phyloP scores from a whole-genome alignment of 2,113 vertebrate genomes.

The Pteropus alecto region DNA sequence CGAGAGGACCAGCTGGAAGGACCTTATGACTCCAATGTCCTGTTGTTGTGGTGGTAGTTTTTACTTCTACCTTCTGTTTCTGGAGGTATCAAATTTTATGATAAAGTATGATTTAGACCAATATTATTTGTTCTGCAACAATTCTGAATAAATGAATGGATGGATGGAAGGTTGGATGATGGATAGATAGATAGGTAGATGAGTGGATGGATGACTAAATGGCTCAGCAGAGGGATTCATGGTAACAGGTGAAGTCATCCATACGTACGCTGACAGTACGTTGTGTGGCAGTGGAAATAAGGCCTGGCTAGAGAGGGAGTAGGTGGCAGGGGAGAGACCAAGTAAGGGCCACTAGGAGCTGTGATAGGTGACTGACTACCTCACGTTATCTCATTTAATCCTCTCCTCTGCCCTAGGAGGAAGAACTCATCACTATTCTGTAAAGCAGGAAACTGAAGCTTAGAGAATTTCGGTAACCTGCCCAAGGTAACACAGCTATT shows the following conservation, averaged over 20 bases:
- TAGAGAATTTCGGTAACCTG: background rate
- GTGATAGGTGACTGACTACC: accelerated
- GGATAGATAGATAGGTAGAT: background rate
- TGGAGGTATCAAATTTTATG: background rate
- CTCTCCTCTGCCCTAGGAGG: background rate
- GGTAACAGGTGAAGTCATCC: background rate
- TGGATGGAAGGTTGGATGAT: too few species aligned
- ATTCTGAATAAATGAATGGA: background rate
- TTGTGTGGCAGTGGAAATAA: background rate
- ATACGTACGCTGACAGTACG: background rate
- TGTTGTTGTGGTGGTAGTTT: background rate
- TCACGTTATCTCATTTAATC: background rate
- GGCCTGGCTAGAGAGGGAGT: background rate
- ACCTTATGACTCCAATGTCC: background rate
- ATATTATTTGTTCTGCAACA: background rate
- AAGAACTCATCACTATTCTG: background rate
- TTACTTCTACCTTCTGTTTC: background rate
- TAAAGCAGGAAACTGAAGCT: background rate
- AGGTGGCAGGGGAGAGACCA: background rate
- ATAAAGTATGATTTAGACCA: background rate
- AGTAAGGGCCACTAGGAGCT: background rate
- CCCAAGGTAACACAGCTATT: background rate
- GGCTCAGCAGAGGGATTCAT: background rate
- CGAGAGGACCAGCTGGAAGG: background rate
- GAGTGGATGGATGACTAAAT: background rate